Percentiles rank a stretch among this genome's conserved stretches.
These are phyloP conservation scores for Lordiphosa collinella DNA, from an alignment of 1,140 invertebrate species.

Conservation along the genomic window DNA sequence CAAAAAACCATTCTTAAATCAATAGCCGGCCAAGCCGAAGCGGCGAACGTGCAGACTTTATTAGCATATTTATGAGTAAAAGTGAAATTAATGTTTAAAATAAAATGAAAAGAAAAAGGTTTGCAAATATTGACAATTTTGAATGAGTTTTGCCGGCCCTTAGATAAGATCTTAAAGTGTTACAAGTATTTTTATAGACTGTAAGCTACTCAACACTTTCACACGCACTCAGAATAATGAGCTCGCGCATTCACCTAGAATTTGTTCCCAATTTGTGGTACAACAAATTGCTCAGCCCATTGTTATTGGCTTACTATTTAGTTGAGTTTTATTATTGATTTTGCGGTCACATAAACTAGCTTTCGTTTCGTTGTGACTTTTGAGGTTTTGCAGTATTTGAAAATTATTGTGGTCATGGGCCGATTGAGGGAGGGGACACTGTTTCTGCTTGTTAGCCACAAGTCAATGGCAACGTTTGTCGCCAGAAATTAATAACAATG, in stretches of 20 bases:
- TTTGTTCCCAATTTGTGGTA: constrained; percentile 28
- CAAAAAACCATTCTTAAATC: constrained; percentile 49
- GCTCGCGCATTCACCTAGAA: constrained; percentile 20
- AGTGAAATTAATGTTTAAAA: constrained; percentile 70
- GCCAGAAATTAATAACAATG: constrained; percentile 76
- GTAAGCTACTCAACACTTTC: constrained; percentile 39
- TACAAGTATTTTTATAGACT: no score
- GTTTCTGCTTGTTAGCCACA: constrained; percentile 66
- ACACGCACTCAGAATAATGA: constrained; percentile 21
- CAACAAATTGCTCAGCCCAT: constrained; percentile 41
- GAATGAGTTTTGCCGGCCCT: constrained; percentile 12
- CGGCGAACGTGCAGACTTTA: constrained; percentile 47
- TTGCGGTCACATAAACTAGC: constrained; percentile 64
- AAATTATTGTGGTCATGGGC: constrained; percentile 39
- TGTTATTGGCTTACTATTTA: constrained; percentile 14
- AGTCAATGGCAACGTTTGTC: constrained; percentile 73
- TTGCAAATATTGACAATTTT: constrained; percentile 64
- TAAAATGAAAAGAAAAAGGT: constrained; percentile 47
- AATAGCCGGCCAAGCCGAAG: neutral
- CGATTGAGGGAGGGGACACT: neutral
- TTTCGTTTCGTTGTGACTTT: constrained; percentile 65
- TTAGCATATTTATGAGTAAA: constrained; percentile 77
- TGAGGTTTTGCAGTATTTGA: constrained; percentile 46
- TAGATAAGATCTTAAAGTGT: no score
- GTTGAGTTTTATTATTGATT: constrained; percentile 53